A percentile compares a stretch with the other conserved stretches of the same genome.
Evolutionary conservation across 2,888 invertebrate species (phyloP).

Genomic region (Calameuta filiformis): DNA sequence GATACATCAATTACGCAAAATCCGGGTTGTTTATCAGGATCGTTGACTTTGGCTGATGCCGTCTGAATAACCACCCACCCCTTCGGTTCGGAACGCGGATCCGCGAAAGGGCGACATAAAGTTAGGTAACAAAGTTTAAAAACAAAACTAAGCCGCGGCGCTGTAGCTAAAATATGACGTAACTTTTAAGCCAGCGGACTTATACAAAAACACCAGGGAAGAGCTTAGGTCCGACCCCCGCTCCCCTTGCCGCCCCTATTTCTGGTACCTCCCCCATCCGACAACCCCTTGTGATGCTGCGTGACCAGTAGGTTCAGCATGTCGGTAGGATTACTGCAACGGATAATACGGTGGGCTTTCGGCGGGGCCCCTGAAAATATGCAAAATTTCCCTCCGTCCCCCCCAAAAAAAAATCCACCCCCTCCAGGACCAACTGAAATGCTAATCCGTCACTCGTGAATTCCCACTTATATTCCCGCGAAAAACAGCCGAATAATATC

Average conservation of each 20-base stretch:
- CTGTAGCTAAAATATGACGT: conserved; percentile 38
- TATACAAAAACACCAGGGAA: conserved; percentile 18
- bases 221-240: neutral
- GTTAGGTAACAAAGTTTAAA: conserved; percentile 40
- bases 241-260: neutral
- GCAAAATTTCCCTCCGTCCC: neutral
- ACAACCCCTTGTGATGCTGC: neutral
- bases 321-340: neutral
- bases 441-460: neutral
- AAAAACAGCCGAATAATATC: neutral
- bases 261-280: neutral
- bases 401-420: no score
- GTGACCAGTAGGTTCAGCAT: neutral
- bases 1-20: conserved; percentile 37
- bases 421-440: neutral
- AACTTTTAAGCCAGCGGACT: conserved; percentile 44
- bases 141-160: conserved; percentile 29
- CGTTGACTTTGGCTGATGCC: conserved; percentile 14
- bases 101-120: conserved; percentile 15
- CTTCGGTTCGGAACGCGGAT: neutral
- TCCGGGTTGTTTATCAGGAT: conserved; percentile 29
- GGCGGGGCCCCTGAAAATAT: neutral
- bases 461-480: neutral
- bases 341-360: neutral
- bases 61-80: neutral